Conservation (phyloP, 23 tunicate genomes). For the Oikopleura dioica region DNA sequence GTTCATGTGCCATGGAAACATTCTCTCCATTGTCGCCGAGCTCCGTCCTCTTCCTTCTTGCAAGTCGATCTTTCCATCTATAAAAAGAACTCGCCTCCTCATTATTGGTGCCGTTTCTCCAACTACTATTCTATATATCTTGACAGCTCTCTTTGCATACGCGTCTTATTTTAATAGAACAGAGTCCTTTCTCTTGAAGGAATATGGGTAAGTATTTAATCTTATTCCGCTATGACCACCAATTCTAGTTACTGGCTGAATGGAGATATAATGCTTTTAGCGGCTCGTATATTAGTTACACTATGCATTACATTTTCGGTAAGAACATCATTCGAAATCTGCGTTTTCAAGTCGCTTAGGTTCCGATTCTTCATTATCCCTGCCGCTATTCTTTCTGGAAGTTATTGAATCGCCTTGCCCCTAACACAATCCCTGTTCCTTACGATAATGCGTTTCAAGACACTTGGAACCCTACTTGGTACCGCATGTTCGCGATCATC, state of each 20-base stretch:
- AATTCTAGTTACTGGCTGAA: background rate
- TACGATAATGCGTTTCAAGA: background rate
- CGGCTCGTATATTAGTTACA: background rate
- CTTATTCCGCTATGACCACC: too few species aligned
- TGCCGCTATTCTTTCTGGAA: background rate
- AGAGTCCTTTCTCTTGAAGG: background rate
- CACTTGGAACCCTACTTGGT: background rate
- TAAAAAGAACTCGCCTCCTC: too few species aligned
- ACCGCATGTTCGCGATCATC: background rate
- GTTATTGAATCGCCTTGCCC: background rate
- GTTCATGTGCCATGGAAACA: conserved; percentile 12
- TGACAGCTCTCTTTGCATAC: background rate
- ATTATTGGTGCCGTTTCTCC: background rate
- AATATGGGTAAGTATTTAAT: too few species aligned
- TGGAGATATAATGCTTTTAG: background rate
- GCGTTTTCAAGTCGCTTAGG: too few species aligned
- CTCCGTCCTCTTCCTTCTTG: background rate
- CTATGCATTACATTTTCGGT: background rate
- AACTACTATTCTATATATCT: background rate
- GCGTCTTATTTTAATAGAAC: background rate
- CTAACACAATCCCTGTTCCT: background rate
- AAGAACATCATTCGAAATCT: too few species aligned
- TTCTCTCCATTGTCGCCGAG: conserved; percentile 4
- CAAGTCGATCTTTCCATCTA: too few species aligned
- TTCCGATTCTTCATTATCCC: background rate